Evolutionary conservation across 1,140 invertebrate genomes (phyloP), one percentile per base, ranked within the genome.

Genomic region (Tetramorium simillimum): DNA sequence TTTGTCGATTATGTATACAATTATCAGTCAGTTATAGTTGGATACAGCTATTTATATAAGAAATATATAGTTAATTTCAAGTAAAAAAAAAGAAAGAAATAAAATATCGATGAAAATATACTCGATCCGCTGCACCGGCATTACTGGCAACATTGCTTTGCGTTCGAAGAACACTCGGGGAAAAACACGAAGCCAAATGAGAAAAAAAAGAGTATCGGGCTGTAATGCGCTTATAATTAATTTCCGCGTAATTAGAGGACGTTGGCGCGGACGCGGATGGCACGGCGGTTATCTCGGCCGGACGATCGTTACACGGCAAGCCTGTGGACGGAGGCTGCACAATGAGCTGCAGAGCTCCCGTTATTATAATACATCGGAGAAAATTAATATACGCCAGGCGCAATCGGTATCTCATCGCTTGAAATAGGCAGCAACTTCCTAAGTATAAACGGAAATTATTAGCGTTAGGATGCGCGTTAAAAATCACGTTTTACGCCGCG

Each of bases 171-270:
- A 40, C 28, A 58, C 37, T 80, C 24, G 46, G 9, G 43, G 80
- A 75, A 75, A 67, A 84, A 86, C 53, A 18, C 63, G 43, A 46
- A 58, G 40, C 40, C 10, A 28, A 67, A 80, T 33, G 24, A 60
- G 63, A 81, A 60, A 73, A 82, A 72, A 75, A 84, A 53, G 33
- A 62, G 46, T 53, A 49, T 12, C 60, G 14, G 28, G 43, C 63
- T 63, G 80, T 87, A 87, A 86, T 78, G 73, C 70, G 86, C 67
- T 88, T 89, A 86, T 91, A 93, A 93, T 92, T 92, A 91, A 92
- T 92, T 89, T 90, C 85, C 86, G 88, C 89, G 91, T 93, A 93
- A 93, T 93, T 93, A 93, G 89, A 86, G 85, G 87, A 87, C 69
- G 80, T 70, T 84, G 69, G 88, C 86, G 73, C 76, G 75, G 86